Evolutionary conservation across 1,140 invertebrate genomes (phyloP).

Genomic region (Anastatus disparis): DNA sequence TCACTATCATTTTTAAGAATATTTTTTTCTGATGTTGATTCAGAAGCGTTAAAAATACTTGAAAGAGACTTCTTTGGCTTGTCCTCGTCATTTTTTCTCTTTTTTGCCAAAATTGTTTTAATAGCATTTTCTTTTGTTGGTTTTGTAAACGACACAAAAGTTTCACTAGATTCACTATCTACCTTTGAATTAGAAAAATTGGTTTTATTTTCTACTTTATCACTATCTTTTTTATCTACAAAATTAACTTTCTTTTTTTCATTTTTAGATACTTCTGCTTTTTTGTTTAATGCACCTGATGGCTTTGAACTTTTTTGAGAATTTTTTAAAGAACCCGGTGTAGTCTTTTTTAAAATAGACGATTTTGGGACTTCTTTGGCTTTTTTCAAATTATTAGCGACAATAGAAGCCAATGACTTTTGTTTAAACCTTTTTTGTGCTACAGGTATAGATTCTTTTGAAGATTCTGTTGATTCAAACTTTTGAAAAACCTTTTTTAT

Average conservation of each 20-base stretch:
- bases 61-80: conserved; percentile 54
- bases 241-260: conserved; percentile 9
- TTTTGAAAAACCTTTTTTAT: conserved; percentile 16
- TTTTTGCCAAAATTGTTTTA: conserved; percentile 55
- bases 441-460: conserved; percentile 7
- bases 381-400: conserved; percentile 51
- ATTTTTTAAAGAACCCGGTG: too few relatives aligned
- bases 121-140: conserved; percentile 43
- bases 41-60: conserved; percentile 52
- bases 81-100: conserved; percentile 37
- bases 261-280: conserved; percentile 11
- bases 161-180: conserved; percentile 14
- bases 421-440: conserved; percentile 57
- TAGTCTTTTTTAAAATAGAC: conserved; percentile 30
- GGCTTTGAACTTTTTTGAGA: neutral
- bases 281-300: neutral
- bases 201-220: too few relatives aligned
- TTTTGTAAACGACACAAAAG: conserved; percentile 50
- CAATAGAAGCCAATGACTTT: conserved; percentile 56
- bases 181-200: too few relatives aligned
- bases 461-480: neutral
- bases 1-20: conserved; percentile 1
- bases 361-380: neutral
- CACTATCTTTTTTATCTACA: neutral
- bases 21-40: conserved; percentile 7